Evolutionary conservation across 2,797 vertebrate species (phyloP).

Genomic region (Tadarida brasiliensis): DNA sequence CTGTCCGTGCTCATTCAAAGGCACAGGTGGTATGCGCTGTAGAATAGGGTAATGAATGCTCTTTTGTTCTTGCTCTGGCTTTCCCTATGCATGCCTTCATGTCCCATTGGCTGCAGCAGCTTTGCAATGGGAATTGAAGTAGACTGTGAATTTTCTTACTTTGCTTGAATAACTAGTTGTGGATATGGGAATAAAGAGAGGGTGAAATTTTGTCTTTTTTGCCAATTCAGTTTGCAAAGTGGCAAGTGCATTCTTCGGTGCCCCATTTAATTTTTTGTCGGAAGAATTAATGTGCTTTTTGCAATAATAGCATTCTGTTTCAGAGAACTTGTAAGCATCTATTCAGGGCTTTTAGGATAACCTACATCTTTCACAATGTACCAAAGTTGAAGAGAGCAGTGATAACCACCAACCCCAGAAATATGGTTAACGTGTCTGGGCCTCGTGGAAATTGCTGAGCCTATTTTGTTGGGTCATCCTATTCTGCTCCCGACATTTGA

Average conservation of each 20-base stretch:
- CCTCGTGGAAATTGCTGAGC: background rate
- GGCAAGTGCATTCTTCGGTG: background rate
- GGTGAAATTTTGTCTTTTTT: background rate
- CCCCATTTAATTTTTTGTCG: background rate
- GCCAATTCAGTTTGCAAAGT: background rate
- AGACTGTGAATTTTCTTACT: background rate
- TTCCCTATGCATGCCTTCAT: background rate
- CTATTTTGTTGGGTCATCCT: background rate
- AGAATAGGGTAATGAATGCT: background rate
- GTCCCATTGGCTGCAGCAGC: background rate
- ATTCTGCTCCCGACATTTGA: background rate
- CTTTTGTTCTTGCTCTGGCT: background rate
- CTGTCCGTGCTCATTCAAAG: background rate
- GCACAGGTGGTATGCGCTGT: background rate
- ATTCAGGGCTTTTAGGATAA: background rate
- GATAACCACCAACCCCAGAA: background rate
- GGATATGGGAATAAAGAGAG: background rate
- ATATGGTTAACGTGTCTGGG: background rate
- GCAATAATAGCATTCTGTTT: background rate
- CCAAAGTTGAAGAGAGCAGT: background rate
- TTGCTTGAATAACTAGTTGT: background rate
- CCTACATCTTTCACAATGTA: slow-evolving; percentile 42
- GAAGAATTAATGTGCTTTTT: background rate
- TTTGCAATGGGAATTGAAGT: background rate
- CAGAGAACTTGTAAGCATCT: background rate